Base-by-base conservation (phyloP, 2,797 vertebrate species). In the Phalloptychus januarius region DNA sequence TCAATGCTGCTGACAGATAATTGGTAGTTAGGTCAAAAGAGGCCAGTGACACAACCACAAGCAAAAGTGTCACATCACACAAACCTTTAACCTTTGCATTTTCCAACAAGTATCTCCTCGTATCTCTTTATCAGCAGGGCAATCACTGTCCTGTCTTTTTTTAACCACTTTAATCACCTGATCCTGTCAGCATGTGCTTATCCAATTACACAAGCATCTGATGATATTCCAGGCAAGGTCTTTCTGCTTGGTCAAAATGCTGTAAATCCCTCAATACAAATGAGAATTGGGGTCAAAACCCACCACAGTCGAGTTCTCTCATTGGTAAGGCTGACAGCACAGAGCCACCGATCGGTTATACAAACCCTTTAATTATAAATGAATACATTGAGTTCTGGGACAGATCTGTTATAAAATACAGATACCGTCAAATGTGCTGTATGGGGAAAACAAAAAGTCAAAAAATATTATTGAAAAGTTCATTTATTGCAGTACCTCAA, bases 221-320 rank as follows among this genome's bases (percentile, higher is more conserved):
- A 79, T 81, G 82, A 93, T 92, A 92, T 93, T 88, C 89, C 81
- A 85, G 73, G 40, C 78, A 82, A 45, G 33, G 81, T 86, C 82
- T 93, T 89, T 94, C 93, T 91, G 90, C 93, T 94, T 80, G 90
- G 85, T 89, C 77, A 91, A 94, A 94, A 91, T 94, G 88, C 86
- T 85, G 87, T 94, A 93, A 94, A 94, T 94, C 92, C 89, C 70
- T 36, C 12, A 42, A 81, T 78, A 78, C 56, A 81, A 79, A 73
- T 1, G 71, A 38, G 75, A 80, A 65, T 44, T 28, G 4, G 58
- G 48, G 74, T 85, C 28, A 28, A 72, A 80, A 40, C 42, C 58
- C 8, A 78, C 42, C 40, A 52, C 71, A 72, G 65, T n/a, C 28
- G 0, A 12, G 75, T 48, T 76, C 16, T 56, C 70, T 88, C 82